phyloP scores from a whole-genome alignment of 2,113 vertebrate genomes.

The Gymnocephalus cernua region DNA sequence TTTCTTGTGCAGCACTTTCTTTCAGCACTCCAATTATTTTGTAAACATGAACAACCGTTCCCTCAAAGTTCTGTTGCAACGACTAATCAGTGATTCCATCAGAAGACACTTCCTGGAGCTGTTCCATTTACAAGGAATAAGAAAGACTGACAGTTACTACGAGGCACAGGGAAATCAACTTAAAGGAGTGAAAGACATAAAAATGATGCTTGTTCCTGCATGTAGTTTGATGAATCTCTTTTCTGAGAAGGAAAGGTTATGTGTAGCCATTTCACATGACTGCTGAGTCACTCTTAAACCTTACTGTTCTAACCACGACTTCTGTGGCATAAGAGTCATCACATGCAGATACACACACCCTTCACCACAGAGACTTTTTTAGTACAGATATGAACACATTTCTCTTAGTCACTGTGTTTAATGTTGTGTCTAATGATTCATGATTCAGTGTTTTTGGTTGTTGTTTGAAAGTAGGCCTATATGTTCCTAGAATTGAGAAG shows the following conservation, averaged over 20 bases:
- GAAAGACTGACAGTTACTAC: background rate
- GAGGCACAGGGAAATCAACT: too few relatives aligned
- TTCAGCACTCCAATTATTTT: background rate
- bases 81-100: background rate
- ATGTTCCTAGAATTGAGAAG: too few relatives aligned
- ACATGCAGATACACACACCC: slow-evolving; percentile 5
- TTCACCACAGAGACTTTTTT: background rate
- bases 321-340: background rate
- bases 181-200: background rate
- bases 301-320: background rate
- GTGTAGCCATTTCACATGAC: slow-evolving; percentile 35
- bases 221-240: background rate
- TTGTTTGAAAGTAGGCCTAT: too few relatives aligned
- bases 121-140: background rate
- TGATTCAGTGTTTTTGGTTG: too few relatives aligned
- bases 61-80: background rate
- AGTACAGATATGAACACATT: too few relatives aligned
- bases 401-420: too few relatives aligned
- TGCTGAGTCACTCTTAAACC: background rate
- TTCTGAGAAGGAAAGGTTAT: background rate
- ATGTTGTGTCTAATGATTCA: too few relatives aligned
- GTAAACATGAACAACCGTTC: background rate
- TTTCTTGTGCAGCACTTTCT: background rate
- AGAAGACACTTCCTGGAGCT: background rate
- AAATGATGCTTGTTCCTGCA: background rate